Conservation (phyloP, 2,797 vertebrate genomes). For the Anableps anableps region DNA sequence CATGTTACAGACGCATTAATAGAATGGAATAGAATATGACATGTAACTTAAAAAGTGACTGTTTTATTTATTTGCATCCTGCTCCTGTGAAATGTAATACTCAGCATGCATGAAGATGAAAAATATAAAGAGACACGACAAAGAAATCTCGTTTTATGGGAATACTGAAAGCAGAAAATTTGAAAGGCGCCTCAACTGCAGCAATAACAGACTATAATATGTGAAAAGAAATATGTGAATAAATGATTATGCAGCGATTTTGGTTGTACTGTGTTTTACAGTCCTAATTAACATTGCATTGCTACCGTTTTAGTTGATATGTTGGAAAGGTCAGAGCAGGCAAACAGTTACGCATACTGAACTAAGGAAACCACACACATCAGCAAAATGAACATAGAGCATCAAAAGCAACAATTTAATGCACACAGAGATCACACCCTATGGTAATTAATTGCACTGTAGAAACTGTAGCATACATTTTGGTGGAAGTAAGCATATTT, state of each 20-base stretch:
- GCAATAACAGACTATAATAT: slow-evolving; percentile 85
- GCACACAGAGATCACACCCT: neutral
- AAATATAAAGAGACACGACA: slow-evolving; percentile 73
- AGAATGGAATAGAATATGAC: slow-evolving; percentile 84
- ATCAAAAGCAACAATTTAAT: neutral
- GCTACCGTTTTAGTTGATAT: slow-evolving; percentile 15
- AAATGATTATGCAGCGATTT: slow-evolving; percentile 76
- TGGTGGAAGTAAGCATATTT: neutral
- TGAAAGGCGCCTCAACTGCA: slow-evolving; percentile 80
- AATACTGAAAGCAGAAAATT: slow-evolving; percentile 69
- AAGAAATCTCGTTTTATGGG: slow-evolving; percentile 73
- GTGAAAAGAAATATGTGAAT: slow-evolving; percentile 77
- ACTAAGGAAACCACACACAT: neutral
- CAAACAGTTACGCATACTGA: neutral
- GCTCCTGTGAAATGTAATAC: slow-evolving; percentile 83
- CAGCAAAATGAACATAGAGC: neutral
- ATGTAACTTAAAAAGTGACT: slow-evolving; percentile 78
- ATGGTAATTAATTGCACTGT: neutral
- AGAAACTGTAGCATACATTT: neutral
- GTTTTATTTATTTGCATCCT: slow-evolving; percentile 84
- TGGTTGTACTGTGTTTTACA: slow-evolving; percentile 51
- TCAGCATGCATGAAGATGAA: slow-evolving; percentile 84
- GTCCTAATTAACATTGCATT: slow-evolving; percentile 8
- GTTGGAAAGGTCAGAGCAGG: neutral
- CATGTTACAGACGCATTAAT: slow-evolving; percentile 84